Evolutionary conservation across 2,888 invertebrate species (phyloP).

Genomic region (Neocrepidodera transversa): DNA sequence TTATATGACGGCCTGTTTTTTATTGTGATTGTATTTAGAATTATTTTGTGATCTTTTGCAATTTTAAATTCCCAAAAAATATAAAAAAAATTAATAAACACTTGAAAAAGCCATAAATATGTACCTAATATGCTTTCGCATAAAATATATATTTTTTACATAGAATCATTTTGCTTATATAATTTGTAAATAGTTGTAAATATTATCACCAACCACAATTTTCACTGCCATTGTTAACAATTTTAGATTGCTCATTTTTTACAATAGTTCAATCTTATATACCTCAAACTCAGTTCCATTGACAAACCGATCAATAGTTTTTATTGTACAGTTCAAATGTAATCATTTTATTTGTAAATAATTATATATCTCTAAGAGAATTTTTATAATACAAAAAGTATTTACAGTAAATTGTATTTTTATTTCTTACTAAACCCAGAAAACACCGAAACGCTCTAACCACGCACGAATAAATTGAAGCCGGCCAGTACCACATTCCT

Average conservation of each 20-base stretch:
- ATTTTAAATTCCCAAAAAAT: conserved; percentile 36
- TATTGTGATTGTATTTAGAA: conserved; percentile 19
- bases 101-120: conserved; percentile 38
- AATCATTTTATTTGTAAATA: conserved; percentile 43
- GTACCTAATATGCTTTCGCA: conserved; percentile 46
- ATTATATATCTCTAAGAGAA: conserved; percentile 44
- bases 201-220: conserved; percentile 20
- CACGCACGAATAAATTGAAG: no score
- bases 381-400: conserved; percentile 42
- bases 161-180: conserved; percentile 13
- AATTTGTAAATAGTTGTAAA: conserved; percentile 21
- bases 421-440: no score
- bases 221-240: conserved; percentile 41
- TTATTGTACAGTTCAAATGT: conserved; percentile 41
- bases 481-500: no score
- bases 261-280: conserved; percentile 46
- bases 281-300: conserved; percentile 44
- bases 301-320: conserved; percentile 38
- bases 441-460: no score
- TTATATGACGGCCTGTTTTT: conserved; percentile 8
- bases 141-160: conserved; percentile 30
- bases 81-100: conserved; percentile 43
- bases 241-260: conserved; percentile 37
- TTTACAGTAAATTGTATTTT: conserved; percentile 28
- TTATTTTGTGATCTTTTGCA: conserved; percentile 26